Base-by-base conservation (phyloP, 2,113 vertebrate genomes). In the Leucopsar rothschildi region DNA sequence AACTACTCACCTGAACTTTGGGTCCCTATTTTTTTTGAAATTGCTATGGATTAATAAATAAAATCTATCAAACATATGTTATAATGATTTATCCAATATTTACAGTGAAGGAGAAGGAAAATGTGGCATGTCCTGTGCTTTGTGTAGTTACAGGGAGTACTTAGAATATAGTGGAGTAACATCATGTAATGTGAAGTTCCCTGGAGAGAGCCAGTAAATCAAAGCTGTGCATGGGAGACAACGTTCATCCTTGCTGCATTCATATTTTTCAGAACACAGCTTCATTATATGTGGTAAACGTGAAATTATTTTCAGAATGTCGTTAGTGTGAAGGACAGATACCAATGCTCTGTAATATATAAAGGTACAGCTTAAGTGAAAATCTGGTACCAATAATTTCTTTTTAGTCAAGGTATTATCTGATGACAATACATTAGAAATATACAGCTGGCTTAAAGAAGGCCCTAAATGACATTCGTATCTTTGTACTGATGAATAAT, bases 11-110 rank as follows among this genome's bases (percentile, higher is more conserved):
- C 45, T 87, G 72, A 93, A 87, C 44, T 93, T 95, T 82, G 17
- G 42, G 65, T 88, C 44, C 92, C 89, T 85, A 81, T 69, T 85
- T 28, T 28, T 85, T 40, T 40, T 94, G 20, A 88, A 75, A 80
- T 49, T 15, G 17, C 9, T 83, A 47, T n/a, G 52, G 57, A 93
- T 96, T 94, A 79, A 92, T 94, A 90, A 92, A 82, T 83, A 45
- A 39, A 91, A 75, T 87, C 20, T 72, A 75, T 78, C 31, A 86
- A 73, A 86, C 70, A 87, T 42, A 93, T 82, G 24, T 50, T 59
- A 52, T 63, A 94, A 77, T 73, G 25, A 72, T 77, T 91, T 97
- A 93, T 91, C 28, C 28, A 69, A 90, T 52, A 11, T 81, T 96
- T 93, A 92, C 42, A 80, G 22, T n/a, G 44, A 92, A 82, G 40